Evolutionary conservation across 2,888 invertebrate genomes (phyloP).

Genomic region (Adelphocoris suturalis): DNA sequence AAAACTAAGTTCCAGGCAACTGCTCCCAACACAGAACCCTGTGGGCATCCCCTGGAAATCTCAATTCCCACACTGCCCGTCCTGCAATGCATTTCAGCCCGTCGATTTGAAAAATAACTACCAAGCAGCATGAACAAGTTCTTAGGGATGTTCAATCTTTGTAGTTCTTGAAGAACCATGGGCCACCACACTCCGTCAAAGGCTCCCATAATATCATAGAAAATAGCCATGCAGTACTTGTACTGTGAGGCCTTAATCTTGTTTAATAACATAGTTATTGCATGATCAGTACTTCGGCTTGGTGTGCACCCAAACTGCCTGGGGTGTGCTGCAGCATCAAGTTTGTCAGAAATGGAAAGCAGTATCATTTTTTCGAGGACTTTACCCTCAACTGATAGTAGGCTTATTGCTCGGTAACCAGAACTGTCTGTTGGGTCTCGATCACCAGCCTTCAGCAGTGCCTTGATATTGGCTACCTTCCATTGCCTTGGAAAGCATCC

Average conservation of each 20-base stretch:
- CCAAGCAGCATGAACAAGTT: not conserved
- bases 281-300: not conserved
- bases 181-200: constrained; percentile 25
- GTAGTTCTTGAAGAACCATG: not conserved
- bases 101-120: not conserved
- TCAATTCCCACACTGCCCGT: not conserved
- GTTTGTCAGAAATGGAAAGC: not conserved
- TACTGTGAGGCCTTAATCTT: not conserved
- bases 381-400: constrained; percentile 10
- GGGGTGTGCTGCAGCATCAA: not conserved
- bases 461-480: constrained; percentile 21
- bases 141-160: not conserved
- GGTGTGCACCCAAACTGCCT: constrained; percentile 10
- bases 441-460: not conserved
- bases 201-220: not conserved
- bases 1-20: not conserved
- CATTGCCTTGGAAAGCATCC: not conserved
- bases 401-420: not conserved
- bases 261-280: not conserved
- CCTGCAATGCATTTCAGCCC: not conserved
- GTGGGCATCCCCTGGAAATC: constrained; percentile 4
- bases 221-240: not conserved
- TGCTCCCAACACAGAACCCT: not conserved
- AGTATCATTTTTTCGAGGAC: constrained; percentile 11
- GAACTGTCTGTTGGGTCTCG: not conserved